Evolutionary conservation across 2,888 invertebrate species (phyloP).

Genomic region (Arctia plantaginis): DNA sequence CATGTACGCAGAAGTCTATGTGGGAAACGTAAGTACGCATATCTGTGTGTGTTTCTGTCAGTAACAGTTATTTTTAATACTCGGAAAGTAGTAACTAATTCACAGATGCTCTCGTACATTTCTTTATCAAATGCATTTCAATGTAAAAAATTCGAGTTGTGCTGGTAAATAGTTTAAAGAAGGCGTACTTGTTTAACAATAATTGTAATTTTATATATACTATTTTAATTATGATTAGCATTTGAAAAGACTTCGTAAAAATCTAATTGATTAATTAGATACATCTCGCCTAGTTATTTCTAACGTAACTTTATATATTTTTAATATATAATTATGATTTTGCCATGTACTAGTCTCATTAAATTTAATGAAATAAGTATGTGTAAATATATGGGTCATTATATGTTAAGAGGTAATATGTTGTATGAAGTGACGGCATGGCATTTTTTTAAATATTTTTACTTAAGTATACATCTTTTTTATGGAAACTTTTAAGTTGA

Average conservation of each 20-base stretch:
- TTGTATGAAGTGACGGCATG: not conserved
- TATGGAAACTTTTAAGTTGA: too few species aligned
- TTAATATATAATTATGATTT: not conserved
- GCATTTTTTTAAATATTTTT: too few species aligned
- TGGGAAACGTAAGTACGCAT: constrained; percentile 36
- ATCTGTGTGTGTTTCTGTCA: constrained; percentile 42
- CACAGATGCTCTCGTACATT: not conserved
- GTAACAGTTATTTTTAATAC: constrained; percentile 12
- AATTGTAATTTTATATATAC: not conserved
- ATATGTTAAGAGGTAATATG: not conserved
- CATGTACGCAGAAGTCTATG: constrained; percentile 15
- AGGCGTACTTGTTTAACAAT: not conserved
- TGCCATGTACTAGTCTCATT: too few species aligned
- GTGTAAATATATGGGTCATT: too few species aligned
- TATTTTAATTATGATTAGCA: not conserved
- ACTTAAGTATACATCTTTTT: too few species aligned
- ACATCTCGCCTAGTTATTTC: not conserved
- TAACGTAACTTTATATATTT: not conserved
- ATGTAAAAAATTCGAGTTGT: not conserved
- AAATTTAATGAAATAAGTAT: too few species aligned
- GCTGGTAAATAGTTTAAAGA: too few species aligned
- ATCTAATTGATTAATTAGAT: not conserved
- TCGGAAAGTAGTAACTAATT: not conserved
- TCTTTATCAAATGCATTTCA: not conserved
- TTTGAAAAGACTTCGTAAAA: not conserved